These are phyloP conservation scores for Dryas iulia DNA, from an alignment of 1,140 invertebrate genomes.

Conservation along the genomic window DNA sequence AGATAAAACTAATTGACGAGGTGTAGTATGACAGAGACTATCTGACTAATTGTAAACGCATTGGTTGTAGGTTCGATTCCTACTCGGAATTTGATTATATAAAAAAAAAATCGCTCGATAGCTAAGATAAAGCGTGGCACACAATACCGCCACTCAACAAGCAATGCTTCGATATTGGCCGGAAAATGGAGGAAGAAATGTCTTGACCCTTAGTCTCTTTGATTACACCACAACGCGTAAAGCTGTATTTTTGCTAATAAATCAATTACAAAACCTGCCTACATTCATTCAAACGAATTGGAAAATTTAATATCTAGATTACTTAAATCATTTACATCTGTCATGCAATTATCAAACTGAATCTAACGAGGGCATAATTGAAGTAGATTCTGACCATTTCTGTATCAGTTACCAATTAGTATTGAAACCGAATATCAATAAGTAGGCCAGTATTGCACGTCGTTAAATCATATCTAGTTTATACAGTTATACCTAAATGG, in stretches of 20 bases:
- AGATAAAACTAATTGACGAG: no score
- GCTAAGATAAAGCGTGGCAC: no score
- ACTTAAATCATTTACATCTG: neutral
- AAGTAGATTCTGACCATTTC: neutral
- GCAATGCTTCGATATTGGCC: no score
- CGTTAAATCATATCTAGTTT: slow-evolving; percentile 19
- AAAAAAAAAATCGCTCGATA: no score
- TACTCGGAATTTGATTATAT: no score
- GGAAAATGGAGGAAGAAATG: no score
- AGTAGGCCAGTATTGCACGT: slow-evolving; percentile 29
- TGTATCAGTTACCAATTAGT: slow-evolving; percentile 22
- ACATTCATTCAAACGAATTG: neutral
- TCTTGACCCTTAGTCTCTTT: no score
- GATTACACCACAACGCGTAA: no score
- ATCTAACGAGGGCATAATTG: neutral
- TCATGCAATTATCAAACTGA: neutral
- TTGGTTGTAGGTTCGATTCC: no score
- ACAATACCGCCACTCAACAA: no score
- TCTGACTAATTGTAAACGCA: no score
- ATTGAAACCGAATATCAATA: slow-evolving; percentile 11
- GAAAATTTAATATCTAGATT: neutral
- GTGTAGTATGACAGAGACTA: no score
- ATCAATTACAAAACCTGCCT: neutral
- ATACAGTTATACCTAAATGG: slow-evolving; percentile 22
- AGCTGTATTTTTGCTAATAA: neutral